Conservation (phyloP, 2,888 invertebrate genomes). For the Euplexia lucipara region DNA sequence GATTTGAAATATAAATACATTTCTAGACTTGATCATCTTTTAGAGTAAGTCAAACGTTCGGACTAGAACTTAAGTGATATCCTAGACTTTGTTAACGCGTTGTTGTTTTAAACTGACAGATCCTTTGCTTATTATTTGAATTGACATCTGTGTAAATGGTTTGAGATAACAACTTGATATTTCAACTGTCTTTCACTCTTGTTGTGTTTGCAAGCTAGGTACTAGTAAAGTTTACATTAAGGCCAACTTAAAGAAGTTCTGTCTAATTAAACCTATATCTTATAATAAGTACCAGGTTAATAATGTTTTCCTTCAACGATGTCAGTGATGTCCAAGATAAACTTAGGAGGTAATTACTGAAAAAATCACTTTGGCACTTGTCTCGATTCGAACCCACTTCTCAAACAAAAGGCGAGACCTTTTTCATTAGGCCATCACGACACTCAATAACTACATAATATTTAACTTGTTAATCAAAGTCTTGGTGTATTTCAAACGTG, state of each 20-base stretch:
- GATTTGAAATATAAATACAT: conserved; percentile 36
- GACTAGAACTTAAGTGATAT: conserved; percentile 39
- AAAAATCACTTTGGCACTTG: no score
- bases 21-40: conserved; percentile 39
- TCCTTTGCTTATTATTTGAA: conserved; percentile 36
- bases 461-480: conserved; percentile 1
- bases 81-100: conserved; percentile 46
- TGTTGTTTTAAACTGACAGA: conserved; percentile 29
- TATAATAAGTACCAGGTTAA: no score
- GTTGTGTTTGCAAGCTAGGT: not conserved
- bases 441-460: not conserved
- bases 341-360: no score
- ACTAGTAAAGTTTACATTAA: not conserved
- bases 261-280: not conserved
- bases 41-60: conserved; percentile 8
- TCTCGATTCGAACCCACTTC: no score
- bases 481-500: not conserved
- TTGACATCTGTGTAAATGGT: conserved; percentile 49
- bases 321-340: no score
- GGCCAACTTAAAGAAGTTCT: not conserved
- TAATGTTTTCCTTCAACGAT: no score
- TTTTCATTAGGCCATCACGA: no score
- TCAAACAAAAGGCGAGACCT: no score
- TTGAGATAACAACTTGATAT: conserved; percentile 35
- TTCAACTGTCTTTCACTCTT: no score